Conservation (phyloP, 1,140 invertebrate species). For the Ladona fulva region DNA sequence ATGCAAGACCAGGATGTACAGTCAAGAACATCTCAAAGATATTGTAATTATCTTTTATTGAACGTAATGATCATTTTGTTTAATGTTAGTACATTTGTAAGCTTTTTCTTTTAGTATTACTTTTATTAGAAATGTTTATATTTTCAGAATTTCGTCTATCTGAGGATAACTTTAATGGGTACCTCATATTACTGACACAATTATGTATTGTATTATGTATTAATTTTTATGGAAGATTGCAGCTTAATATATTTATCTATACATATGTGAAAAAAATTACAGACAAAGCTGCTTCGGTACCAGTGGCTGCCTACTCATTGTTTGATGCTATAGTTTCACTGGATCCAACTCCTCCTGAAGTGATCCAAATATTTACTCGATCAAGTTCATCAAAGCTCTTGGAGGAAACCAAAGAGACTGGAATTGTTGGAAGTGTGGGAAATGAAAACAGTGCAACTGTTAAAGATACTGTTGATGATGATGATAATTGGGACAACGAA, state of each 20-base stretch:
- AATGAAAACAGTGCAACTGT: slow-evolving; percentile 23
- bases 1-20: no score
- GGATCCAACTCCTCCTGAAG: slow-evolving; percentile 50
- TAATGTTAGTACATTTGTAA: no score
- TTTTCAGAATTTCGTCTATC: no score
- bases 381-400: background rate
- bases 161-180: no score
- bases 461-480: slow-evolving; percentile 27
- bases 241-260: background rate
- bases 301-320: slow-evolving; percentile 49
- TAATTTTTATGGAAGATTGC: background rate
- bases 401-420: background rate
- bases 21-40: no score
- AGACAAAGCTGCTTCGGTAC: no score
- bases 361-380: slow-evolving; percentile 31
- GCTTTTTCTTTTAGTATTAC: no score
- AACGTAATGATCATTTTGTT: no score
- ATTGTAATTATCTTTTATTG: no score
- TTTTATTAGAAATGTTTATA: no score
- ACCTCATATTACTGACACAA: no score
- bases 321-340: slow-evolving; percentile 61
- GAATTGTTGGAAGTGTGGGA: background rate
- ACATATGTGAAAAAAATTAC: background rate
- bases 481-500: slow-evolving; percentile 29
- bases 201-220: background rate